phyloP scores from a whole-genome alignment of 2,113 vertebrate species.

The Corythornis cristatus region DNA sequence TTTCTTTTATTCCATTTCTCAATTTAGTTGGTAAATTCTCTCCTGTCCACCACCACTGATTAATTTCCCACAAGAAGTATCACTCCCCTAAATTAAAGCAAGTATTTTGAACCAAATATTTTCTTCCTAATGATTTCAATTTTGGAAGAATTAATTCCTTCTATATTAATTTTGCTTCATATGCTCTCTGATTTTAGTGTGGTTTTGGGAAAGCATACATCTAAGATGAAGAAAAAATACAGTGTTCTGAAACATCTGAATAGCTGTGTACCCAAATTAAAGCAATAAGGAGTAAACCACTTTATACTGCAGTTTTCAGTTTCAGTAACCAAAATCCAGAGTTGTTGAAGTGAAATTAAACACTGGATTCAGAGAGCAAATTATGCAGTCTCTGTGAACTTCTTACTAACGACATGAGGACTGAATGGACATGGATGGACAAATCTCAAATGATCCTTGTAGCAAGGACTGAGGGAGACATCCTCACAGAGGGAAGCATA shows the following conservation, averaged over 20 bases:
- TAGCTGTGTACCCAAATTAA: background rate
- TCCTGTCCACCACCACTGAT: background rate
- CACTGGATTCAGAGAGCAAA: background rate
- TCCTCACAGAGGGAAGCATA: background rate
- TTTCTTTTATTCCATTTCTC: background rate
- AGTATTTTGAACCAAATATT: background rate
- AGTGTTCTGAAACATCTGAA: background rate
- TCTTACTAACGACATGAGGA: background rate
- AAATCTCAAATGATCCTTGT: background rate
- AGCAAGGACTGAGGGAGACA: background rate
- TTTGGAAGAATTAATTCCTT: background rate
- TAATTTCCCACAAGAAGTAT: background rate
- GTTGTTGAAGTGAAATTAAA: background rate
- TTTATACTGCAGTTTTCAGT: background rate
- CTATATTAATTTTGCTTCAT: background rate
- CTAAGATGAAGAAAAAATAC: background rate
- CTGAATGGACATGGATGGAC: background rate
- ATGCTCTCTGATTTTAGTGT: background rate
- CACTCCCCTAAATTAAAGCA: background rate
- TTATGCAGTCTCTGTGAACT: background rate
- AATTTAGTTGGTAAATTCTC: background rate
- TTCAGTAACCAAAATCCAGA: background rate
- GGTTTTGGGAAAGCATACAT: background rate
- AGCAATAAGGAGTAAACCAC: background rate
- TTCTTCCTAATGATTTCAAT: background rate